A percentile compares a stretch with the other conserved stretches of the same genome.
phyloP scores from a whole-genome alignment of 2,888 invertebrate species.

The Campaea margaritaria region DNA sequence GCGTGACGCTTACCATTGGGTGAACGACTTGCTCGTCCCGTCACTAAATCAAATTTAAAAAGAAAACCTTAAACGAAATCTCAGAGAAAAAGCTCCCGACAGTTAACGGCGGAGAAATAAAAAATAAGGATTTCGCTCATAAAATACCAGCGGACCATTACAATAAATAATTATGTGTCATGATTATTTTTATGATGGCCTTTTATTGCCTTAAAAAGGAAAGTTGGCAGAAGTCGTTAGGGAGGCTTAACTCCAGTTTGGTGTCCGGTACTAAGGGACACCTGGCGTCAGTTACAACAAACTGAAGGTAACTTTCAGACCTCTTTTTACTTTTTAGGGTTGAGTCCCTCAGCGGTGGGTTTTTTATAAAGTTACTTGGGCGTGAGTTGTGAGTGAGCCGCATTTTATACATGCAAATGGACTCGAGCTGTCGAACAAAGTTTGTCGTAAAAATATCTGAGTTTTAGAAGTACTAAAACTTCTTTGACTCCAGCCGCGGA shows the following conservation, averaged over 20 bases:
- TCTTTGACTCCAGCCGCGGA: background rate
- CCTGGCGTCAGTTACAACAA: conserved; percentile 33
- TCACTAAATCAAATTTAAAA: background rate
- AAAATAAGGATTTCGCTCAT: conserved; percentile 40
- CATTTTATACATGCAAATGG: conserved; percentile 24
- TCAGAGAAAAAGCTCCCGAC: conserved; percentile 14
- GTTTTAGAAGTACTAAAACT: conserved; percentile 2
- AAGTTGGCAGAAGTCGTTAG: conserved; percentile 39
- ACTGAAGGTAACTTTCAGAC: conserved; percentile 27
- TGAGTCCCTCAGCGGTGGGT: conserved; percentile 23
- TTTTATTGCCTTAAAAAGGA: conserved; percentile 39
- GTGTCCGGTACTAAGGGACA: conserved; percentile 29
- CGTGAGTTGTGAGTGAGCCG: conserved; percentile 20
- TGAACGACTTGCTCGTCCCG: too few species aligned
- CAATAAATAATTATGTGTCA: conserved; percentile 47
- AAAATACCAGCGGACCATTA: conserved; percentile 40
- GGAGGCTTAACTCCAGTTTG: conserved; percentile 24
- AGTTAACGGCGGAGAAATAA: conserved; percentile 37
- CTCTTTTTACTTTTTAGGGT: conserved; percentile 33
- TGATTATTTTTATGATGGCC: conserved; percentile 42
- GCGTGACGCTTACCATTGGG: too few species aligned
- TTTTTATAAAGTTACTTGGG: conserved; percentile 25
- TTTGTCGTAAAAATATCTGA: conserved; percentile 9
- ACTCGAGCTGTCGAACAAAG: conserved; percentile 4
- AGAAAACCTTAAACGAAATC: conserved; percentile 5